Evolutionary conservation across 64 coral and sea anemone genomes (phyloP), one percentile per base, ranked within the genome.

Genomic region (Orbicella faveolata): DNA sequence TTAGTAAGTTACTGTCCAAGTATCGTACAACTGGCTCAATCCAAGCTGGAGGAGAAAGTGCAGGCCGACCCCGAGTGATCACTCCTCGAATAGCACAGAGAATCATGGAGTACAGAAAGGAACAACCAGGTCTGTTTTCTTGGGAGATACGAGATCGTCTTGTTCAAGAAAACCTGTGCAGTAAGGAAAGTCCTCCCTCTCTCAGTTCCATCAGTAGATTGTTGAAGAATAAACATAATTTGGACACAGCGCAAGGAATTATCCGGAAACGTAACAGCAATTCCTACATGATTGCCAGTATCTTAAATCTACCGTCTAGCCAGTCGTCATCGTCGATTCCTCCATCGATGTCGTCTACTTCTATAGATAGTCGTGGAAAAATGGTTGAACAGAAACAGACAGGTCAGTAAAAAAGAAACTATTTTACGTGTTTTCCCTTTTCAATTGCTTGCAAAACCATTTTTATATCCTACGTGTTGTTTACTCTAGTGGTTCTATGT

Each of bases 121-220:
- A 89, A 77, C 80, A 89, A 51, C 88, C 92, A 48, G 88, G 92
- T 8, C 77, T 94, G 65, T 90, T 89, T 61, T 94, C 92, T 2
- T 94, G 92, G 88, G 92, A 90, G 75, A 90, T 94, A 34, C 87
- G 88, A 59, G 92, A 94, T 11, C 79, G 88, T 52, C 66, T 94
- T 35, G 18, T 94, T 4, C 79, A 73, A 59, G 92, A 90, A 62
- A 80, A 74, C 13, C 70, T 94, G 44, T 94, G 88, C 59, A 80
- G 35, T 30, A 79, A 69, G 6, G 78, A 83, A 35, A 86, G 34
- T 18, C 44, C 90, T 65, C 92, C 92, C 18, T 94, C 92, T 0
- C 81, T 90, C 14, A 94, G 92, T 75, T 94, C 92, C 18, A 94
- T 94, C 16, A 94, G 81, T 65, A 57, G 88, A 13, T 78, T 94